These are phyloP conservation scores for Kradibia gibbosae DNA, from an alignment of 1,140 invertebrate species.

Conservation along the genomic window DNA sequence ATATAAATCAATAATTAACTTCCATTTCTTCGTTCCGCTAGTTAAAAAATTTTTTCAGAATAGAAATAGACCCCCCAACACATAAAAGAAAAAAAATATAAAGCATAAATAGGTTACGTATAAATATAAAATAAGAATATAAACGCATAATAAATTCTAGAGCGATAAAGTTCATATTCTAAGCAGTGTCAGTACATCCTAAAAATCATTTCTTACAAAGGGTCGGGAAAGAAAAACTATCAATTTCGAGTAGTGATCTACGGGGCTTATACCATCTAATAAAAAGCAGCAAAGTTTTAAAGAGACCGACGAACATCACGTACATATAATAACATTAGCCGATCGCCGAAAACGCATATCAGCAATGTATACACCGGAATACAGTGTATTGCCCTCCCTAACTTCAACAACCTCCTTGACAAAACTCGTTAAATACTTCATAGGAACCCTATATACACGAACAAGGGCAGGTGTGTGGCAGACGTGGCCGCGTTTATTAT, in stretches of 20 bases:
- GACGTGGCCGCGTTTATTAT: conserved; percentile 19
- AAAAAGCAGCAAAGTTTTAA: neutral
- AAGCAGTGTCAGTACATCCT: neutral
- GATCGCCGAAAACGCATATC: conserved; percentile 31
- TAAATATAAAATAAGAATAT: neutral
- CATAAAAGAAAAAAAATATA: neutral
- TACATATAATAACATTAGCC: neutral
- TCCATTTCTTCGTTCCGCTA: no score
- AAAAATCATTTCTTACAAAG: neutral
- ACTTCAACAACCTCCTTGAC: conserved; percentile 2
- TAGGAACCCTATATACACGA: neutral
- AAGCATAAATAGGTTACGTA: neutral
- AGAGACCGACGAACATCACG: conserved; percentile 15
- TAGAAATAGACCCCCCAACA: neutral
- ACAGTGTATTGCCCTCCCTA: neutral
- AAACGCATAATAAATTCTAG: neutral
- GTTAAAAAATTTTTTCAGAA: no score
- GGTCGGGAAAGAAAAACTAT: neutral
- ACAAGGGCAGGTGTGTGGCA: conserved; percentile 14
- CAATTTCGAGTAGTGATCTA: neutral
- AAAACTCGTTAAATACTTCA: conserved; percentile 20
- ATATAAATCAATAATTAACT: no score
- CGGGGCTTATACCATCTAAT: neutral
- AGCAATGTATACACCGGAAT: conserved; percentile 21
- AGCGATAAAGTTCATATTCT: neutral